Conservation (phyloP, 1,140 invertebrate species). For the Polyergus mexicanus region DNA sequence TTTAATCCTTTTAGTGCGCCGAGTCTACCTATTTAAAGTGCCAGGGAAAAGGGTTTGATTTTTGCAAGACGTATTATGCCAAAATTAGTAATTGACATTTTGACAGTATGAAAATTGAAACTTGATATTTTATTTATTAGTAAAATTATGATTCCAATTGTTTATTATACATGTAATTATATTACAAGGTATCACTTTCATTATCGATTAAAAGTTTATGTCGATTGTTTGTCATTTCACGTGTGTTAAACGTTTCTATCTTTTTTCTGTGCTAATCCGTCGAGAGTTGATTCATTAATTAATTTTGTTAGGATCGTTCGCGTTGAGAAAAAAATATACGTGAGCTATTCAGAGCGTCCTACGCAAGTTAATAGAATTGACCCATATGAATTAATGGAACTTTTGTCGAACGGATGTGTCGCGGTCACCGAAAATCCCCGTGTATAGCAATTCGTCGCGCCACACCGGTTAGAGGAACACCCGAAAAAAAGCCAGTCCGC, state of each 20-base stretch:
- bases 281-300: background rate
- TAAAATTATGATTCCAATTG: background rate
- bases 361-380: conserved; percentile 8
- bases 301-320: background rate
- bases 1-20: background rate
- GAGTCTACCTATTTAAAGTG: background rate
- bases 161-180: background rate
- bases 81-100: background rate
- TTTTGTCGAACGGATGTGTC: conserved; percentile 20
- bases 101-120: background rate
- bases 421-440: conserved; percentile 18
- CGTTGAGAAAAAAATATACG: background rate
- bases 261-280: background rate
- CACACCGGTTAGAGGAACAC: background rate
- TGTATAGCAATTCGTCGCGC: conserved; percentile 25
- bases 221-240: background rate
- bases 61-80: background rate
- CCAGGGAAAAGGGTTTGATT: background rate
- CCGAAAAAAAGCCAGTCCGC: conserved; percentile 32
- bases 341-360: background rate
- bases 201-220: background rate
- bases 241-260: background rate
- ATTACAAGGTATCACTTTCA: background rate
- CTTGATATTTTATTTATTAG: background rate
- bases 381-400: conserved; percentile 8